phyloP scores from a whole-genome alignment of 2,888 invertebrate genomes.

The Andrena minutula region DNA sequence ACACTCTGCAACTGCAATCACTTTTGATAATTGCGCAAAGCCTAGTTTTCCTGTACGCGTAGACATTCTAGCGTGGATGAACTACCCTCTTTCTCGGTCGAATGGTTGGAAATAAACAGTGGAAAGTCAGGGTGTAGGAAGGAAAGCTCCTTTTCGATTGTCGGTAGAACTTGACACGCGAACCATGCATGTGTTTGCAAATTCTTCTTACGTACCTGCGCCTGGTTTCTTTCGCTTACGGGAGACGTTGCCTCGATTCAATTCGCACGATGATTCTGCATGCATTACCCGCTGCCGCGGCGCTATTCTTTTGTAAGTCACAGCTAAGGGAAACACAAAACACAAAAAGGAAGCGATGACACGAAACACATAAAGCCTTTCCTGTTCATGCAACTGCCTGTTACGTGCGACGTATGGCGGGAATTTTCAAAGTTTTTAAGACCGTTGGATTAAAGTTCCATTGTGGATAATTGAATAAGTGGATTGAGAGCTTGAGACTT shows the following conservation, averaged over 20 bases:
- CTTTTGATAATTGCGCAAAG: no score
- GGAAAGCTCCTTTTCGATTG: background rate
- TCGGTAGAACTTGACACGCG: conserved; percentile 6
- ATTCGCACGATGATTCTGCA: conserved; percentile 76
- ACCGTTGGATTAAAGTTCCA: no score
- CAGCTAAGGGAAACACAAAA: conserved; percentile 87
- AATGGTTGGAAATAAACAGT: background rate
- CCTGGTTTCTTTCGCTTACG: conserved; percentile 93
- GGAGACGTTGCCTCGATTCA: conserved; percentile 82
- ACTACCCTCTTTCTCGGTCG: background rate
- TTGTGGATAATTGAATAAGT: no score
- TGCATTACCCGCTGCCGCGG: conserved; percentile 80
- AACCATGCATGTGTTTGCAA: conserved; percentile 18
- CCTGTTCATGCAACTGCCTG: conserved; percentile 27
- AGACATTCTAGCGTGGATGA: background rate
- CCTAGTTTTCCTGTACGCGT: conserved; percentile 11
- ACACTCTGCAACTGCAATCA: no score
- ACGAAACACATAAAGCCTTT: conserved; percentile 50
- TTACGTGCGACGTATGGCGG: background rate
- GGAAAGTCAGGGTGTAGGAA: background rate
- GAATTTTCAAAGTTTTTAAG: background rate
- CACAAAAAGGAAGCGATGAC: conserved; percentile 49
- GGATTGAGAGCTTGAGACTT: no score
- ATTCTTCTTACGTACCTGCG: conserved; percentile 85
- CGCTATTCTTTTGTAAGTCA: conserved; percentile 92